These are phyloP conservation scores for Sebastes elongatus DNA, from an alignment of 2,797 vertebrate species.

Conservation along the genomic window DNA sequence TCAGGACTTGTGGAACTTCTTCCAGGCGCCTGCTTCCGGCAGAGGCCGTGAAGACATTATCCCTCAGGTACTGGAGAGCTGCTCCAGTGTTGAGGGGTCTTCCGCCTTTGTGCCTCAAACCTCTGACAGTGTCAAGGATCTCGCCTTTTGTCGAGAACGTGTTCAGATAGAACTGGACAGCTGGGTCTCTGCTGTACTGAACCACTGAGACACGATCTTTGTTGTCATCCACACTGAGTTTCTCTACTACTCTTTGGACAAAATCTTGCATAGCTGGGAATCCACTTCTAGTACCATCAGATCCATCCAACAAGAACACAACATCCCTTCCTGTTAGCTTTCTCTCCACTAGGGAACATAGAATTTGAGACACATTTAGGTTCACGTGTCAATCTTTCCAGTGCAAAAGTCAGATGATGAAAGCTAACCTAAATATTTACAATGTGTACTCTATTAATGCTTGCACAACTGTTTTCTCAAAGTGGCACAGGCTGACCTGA, in stretches of 20 bases:
- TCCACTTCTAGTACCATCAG: slow-evolving; percentile 37
- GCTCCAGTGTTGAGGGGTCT: slow-evolving; percentile 66
- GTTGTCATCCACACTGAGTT: slow-evolving; percentile 56
- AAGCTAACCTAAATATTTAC: background rate
- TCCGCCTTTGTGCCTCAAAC: slow-evolving; percentile 64
- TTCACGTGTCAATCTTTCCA: background rate
- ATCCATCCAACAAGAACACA: slow-evolving; percentile 61
- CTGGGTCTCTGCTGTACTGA: slow-evolving; percentile 63
- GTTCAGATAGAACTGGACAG: slow-evolving; percentile 31
- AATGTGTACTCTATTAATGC: background rate
- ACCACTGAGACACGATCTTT: slow-evolving; percentile 62
- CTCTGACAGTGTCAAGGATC: slow-evolving; percentile 13
- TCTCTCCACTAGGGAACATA: slow-evolving; percentile 35
- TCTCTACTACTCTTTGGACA: slow-evolving; percentile 51
- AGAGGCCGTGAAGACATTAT: slow-evolving; percentile 63
- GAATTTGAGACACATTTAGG: background rate
- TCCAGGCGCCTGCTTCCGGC: slow-evolving; percentile 63
- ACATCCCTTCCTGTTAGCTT: slow-evolving; percentile 23
- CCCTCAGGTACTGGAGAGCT: slow-evolving; percentile 62
- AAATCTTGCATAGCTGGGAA: slow-evolving; percentile 58
- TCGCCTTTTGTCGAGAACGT: background rate
- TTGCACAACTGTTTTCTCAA: background rate
- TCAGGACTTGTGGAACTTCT: slow-evolving; percentile 64
- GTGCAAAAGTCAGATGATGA: background rate
- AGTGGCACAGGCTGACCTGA: background rate